Evolutionary conservation across 2,888 invertebrate genomes (phyloP).

Genomic region (Limnephilus rhombicus): DNA sequence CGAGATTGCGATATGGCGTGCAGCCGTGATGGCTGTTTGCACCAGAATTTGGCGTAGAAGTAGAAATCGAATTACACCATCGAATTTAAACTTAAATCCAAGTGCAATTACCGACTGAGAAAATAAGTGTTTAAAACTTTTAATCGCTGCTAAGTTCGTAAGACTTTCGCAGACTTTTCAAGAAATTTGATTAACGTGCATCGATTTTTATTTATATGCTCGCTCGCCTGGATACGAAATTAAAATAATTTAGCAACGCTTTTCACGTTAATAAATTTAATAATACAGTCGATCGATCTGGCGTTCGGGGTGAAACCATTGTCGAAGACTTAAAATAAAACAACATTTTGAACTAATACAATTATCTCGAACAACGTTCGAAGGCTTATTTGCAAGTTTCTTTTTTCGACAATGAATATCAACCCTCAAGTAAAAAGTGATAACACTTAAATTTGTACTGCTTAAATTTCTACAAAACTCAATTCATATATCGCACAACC

Average conservation of each 20-base stretch:
- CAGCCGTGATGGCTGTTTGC: conserved; percentile 59
- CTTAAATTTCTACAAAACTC: too few relatives aligned
- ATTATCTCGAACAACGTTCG: too few relatives aligned
- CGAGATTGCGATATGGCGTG: conserved; percentile 65
- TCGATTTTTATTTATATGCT: conserved; percentile 59
- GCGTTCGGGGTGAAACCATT: background rate
- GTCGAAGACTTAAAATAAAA: background rate
- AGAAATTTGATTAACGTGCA: conserved; percentile 66
- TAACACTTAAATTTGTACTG: too few relatives aligned
- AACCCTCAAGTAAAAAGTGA: too few relatives aligned
- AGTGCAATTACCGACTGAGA: conserved; percentile 66
- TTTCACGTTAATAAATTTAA: conserved; percentile 26
- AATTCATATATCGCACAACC: too few relatives aligned
- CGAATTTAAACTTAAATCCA: conserved; percentile 66
- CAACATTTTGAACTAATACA: too few relatives aligned
- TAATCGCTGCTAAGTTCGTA: conserved; percentile 64
- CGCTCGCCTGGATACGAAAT: conserved; percentile 18
- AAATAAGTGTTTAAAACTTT: conserved; percentile 66
- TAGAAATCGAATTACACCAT: conserved; percentile 66
- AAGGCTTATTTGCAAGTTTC: too few relatives aligned
- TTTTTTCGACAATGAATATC: too few relatives aligned
- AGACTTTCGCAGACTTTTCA: conserved; percentile 61
- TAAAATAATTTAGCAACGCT: conserved; percentile 42
- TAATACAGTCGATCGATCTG: conserved; percentile 4
- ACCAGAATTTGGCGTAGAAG: conserved; percentile 63